Evolutionary conservation across 2,888 invertebrate genomes (phyloP).

Genomic region (Zaprionus bogoriensis): DNA sequence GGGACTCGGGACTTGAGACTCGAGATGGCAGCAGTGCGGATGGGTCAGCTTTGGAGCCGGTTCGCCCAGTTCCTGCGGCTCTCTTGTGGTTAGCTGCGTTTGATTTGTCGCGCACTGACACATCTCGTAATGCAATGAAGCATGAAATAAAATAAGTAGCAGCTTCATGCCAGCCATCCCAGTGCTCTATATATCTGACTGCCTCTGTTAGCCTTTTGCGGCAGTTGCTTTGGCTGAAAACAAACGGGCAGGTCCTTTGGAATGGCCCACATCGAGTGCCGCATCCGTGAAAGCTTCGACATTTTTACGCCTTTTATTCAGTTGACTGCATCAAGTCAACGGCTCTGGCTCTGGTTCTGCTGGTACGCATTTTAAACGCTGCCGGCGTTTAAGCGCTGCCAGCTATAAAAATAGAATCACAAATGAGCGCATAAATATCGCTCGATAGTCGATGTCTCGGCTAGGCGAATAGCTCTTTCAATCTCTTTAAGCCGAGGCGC

Average conservation of each 20-base stretch:
- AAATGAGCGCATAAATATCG: conserved; percentile 24
- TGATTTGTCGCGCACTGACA: conserved; percentile 62
- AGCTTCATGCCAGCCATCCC: background rate
- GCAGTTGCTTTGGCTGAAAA: conserved; percentile 39
- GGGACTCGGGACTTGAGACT: conserved; percentile 7
- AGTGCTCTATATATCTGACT: background rate
- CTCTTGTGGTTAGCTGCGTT: conserved; percentile 50
- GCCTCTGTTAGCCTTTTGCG: conserved; percentile 11
- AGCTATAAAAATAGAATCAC: conserved; percentile 48
- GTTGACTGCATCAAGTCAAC: conserved; percentile 67
- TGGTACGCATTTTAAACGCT: conserved; percentile 63
- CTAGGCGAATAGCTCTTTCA: background rate
- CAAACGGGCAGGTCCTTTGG: conserved; percentile 13
- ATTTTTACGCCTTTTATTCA: conserved; percentile 71
- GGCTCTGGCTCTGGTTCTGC: too few relatives aligned
- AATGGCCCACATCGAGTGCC: conserved; percentile 8
- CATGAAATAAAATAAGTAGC: conserved; percentile 72
- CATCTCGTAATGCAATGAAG: conserved; percentile 75
- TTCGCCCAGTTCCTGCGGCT: background rate
- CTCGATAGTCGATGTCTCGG: background rate
- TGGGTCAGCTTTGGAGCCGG: conserved; percentile 23
- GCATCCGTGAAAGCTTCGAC: conserved; percentile 34
- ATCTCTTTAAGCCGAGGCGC: too few relatives aligned
- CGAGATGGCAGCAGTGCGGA: conserved; percentile 20
- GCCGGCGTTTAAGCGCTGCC: conserved; percentile 33